Percentiles rank a stretch among this genome's conserved stretches.
phyloP scores from a whole-genome alignment of 2,113 vertebrate species.

The Poeciliopsis prolifica region DNA sequence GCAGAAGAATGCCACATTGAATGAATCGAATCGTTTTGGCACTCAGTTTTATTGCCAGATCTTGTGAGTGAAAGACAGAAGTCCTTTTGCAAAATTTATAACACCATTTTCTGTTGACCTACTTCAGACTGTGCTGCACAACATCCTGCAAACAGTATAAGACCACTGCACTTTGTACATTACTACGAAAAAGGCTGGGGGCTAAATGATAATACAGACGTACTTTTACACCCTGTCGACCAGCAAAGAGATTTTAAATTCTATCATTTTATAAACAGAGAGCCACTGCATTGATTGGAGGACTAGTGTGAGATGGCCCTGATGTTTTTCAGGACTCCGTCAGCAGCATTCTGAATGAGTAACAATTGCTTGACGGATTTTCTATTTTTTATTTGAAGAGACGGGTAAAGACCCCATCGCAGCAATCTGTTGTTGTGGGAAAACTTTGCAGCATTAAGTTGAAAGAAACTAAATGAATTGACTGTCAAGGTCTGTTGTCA shows the following conservation, averaged over 20 bases:
- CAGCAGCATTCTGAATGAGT: no score
- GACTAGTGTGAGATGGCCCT: no score
- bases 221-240: no score
- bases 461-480: neutral
- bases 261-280: no score
- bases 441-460: neutral
- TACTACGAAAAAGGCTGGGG: constrained; percentile 53
- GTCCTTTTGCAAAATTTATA: neutral
- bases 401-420: no score
- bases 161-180: constrained; percentile 50
- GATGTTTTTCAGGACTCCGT: no score
- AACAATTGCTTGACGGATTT: no score
- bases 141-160: neutral
- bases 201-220: no score
- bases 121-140: constrained; percentile 21
- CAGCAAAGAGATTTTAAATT: no score
- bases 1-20: neutral
- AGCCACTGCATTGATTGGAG: no score
- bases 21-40: neutral
- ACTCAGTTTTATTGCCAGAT: neutral
- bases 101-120: constrained; percentile 19
- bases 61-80: neutral
- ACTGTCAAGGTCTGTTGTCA: neutral
- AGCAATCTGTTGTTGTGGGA: no score
- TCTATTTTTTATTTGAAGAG: no score